These are phyloP conservation scores for Trichonephila inaurata DNA, from an alignment of 1,140 invertebrate genomes.

Conservation along the genomic window DNA sequence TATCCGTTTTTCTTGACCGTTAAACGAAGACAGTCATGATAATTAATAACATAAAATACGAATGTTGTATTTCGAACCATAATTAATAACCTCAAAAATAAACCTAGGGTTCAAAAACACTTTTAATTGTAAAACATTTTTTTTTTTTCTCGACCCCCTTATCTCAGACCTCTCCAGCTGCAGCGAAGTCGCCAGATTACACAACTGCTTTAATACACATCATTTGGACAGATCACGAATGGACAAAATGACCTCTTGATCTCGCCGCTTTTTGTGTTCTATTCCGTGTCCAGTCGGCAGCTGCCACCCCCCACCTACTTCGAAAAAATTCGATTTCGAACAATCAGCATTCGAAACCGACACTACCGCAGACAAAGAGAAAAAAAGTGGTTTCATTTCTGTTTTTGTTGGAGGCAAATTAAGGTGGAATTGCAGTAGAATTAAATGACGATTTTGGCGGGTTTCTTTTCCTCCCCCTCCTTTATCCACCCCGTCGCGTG, in stretches of 20 bases:
- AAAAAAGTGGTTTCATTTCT: not conserved
- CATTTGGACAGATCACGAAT: constrained; percentile 56
- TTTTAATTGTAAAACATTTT: not conserved
- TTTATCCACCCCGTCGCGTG: not conserved
- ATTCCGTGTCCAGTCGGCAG: constrained; percentile 28
- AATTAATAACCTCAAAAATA: too few species aligned
- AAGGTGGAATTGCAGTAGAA: constrained; percentile 7
- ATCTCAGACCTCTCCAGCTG: not conserved
- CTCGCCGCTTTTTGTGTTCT: constrained; percentile 1
- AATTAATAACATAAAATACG: too few species aligned
- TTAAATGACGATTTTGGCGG: constrained; percentile 20
- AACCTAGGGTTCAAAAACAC: too few species aligned
- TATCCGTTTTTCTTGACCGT: too few species aligned
- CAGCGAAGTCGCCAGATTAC: not conserved
- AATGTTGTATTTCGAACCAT: too few species aligned
- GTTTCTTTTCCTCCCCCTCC: not conserved
- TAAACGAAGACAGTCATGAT: too few species aligned
- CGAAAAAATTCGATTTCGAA: constrained; percentile 39
- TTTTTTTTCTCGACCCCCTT: not conserved
- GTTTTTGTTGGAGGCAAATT: constrained; percentile 48
- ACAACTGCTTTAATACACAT: constrained; percentile 30
- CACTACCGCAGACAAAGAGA: not conserved
- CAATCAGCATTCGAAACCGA: constrained; percentile 11
- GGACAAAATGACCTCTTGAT: constrained; percentile 64
- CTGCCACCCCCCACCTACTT: not conserved